phyloP scores from a whole-genome alignment of 2,888 invertebrate species.

The Saturnia pavonia region DNA sequence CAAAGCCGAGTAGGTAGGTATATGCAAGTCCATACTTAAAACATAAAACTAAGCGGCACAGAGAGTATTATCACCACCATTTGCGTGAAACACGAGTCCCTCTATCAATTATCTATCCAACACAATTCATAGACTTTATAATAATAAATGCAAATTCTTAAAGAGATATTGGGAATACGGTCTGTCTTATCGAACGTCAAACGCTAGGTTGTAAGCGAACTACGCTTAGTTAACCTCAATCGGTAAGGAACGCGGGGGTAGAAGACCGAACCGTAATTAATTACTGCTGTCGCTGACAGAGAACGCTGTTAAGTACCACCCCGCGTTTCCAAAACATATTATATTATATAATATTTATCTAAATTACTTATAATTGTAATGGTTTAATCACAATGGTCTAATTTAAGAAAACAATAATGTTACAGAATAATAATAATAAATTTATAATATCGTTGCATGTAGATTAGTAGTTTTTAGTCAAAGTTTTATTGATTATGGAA shows the following conservation, averaged over 20 bases:
- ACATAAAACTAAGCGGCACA: neutral
- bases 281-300: constrained; percentile 73
- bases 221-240: constrained; percentile 70
- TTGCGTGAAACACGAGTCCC: no score
- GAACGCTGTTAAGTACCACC: constrained; percentile 60
- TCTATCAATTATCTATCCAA: neutral
- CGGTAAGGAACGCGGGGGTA: constrained; percentile 46
- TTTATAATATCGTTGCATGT: neutral
- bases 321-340: constrained; percentile 61
- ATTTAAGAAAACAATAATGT: neutral
- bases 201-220: constrained; percentile 54
- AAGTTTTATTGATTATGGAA: neutral
- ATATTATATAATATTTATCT: constrained; percentile 24
- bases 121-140: neutral
- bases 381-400: neutral
- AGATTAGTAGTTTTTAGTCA: neutral
- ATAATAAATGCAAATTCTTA: neutral
- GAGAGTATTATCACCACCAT: neutral
- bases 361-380: neutral
- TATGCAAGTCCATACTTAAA: neutral
- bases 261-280: constrained; percentile 69
- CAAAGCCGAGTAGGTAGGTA: neutral
- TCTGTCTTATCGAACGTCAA: constrained; percentile 52
- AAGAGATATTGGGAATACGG: neutral
- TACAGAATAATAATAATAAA: neutral